These are phyloP conservation scores for Squalus acanthias DNA, from an alignment of 2,797 vertebrate genomes.

Conservation along the genomic window DNA sequence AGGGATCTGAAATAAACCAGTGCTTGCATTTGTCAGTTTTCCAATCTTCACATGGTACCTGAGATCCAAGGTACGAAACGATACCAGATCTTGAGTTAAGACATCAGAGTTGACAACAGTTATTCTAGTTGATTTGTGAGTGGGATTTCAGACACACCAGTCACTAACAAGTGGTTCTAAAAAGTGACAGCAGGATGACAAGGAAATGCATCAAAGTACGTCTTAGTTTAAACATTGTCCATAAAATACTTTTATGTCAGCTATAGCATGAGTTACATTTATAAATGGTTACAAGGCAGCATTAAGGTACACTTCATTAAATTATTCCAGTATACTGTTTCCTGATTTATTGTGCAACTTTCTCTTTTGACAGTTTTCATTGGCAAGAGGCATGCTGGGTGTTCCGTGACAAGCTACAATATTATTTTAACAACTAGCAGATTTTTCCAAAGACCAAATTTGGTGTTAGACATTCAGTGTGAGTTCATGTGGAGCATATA, in stretches of 20 bases:
- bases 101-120: not conserved
- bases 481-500: not conserved
- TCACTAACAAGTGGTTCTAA: not conserved
- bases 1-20: not conserved
- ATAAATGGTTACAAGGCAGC: not conserved
- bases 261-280: not conserved
- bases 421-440: constrained; percentile 10
- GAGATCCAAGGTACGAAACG: not conserved
- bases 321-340: not conserved
- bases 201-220: not conserved
- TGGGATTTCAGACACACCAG: no score
- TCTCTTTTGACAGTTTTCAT: not conserved
- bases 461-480: not conserved
- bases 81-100: constrained; percentile 9
- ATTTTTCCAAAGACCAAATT: constrained; percentile 4
- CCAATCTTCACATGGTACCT: not conserved
- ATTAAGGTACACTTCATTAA: not conserved
- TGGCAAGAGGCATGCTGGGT: not conserved
- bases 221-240: not conserved
- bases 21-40: not conserved
- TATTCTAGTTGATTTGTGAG: not conserved
- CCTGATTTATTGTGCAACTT: constrained; percentile 18
- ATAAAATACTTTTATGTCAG: not conserved
- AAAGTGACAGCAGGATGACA: not conserved
- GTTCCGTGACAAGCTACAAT: not conserved